These are phyloP conservation scores for Sciaenops ocellatus DNA, from an alignment of 2,797 vertebrate genomes.

Conservation along the genomic window DNA sequence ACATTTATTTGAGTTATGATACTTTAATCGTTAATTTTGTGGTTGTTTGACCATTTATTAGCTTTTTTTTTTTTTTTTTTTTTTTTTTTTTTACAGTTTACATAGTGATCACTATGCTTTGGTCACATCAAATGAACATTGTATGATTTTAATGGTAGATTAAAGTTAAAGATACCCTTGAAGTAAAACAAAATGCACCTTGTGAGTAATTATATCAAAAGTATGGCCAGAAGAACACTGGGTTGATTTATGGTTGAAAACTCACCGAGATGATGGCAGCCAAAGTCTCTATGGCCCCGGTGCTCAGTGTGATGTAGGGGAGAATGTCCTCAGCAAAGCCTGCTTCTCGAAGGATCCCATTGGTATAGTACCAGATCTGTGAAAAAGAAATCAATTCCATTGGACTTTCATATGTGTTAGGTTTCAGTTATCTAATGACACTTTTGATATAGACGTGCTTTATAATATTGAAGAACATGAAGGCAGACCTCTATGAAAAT, in stretches of 20 bases:
- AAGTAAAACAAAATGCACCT: not conserved
- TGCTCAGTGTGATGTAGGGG: conserved; percentile 94
- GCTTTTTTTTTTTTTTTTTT: no score
- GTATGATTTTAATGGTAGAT: not conserved
- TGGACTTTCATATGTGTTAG: not conserved
- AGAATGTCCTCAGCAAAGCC: conserved; percentile 85
- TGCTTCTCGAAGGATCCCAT: conserved; percentile 89
- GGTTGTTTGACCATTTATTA: no score
- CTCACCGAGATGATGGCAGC: conserved; percentile 93
- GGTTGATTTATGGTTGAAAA: conserved; percentile 42
- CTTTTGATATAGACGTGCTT: no score
- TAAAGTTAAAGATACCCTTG: not conserved
- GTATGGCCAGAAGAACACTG: not conserved
- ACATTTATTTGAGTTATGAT: no score
- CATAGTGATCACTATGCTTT: no score
- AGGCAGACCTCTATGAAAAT: not conserved
- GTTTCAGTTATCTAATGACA: not conserved
- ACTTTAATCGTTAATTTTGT: no score
- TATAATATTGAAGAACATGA: not conserved
- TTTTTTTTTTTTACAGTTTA: no score
- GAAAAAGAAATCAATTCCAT: conserved; percentile 25
- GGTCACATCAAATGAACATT: not conserved
- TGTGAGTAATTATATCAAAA: not conserved
- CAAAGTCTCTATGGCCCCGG: conserved; percentile 90
- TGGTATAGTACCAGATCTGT: conserved; percentile 98